Evolutionary conservation across 1,140 invertebrate genomes (phyloP), one percentile per base, ranked within the genome.

Genomic region (Hirudo medicinalis): DNA sequence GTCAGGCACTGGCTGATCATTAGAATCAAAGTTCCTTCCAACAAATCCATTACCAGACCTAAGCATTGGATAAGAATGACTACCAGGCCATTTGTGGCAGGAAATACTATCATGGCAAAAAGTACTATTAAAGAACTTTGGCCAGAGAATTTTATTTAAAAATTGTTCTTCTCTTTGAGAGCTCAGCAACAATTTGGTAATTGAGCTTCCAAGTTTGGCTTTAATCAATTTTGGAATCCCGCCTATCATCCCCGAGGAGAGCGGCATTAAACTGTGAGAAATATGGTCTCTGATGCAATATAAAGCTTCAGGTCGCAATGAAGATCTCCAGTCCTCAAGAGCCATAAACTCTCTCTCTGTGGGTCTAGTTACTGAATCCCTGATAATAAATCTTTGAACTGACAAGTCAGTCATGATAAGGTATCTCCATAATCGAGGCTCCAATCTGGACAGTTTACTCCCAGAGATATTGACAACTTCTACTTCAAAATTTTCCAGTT

Each of bases 101-200:
- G 73, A 74, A 20, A 74, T 66, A 63, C 73, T 74, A 29, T 74
- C 73, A 63, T 74, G 73, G 36, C 73, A 72, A 43, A 68, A 68
- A 20, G 32, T 54, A 20, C 36, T n/a, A 25, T 40, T 55, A 54
- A 67, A 54, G 6, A 67, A 36, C 49, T 54, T 66, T 29, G 70
- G 70, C 73, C 73, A 74, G 9, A 74, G 25, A 27, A 40, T 40
- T 27, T 69, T 43, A 27, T 60, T 22, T 29, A 74, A 32, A 54
- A 71, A 74, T 22, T 68, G n/a, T 29, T 71, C 73, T 32, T 69
- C 67, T 4, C 49, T 49, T 22, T 67, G 36, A 40, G 29, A 36
- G 11, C n/a, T 43, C 73, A 74, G 27, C 22, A 63, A 20, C 63
- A 74, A 29, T 43, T 27, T 71, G 27, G 25, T 17, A 57, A 36